Evolutionary conservation across 2,888 invertebrate species (phyloP), one percentile per base, ranked within the genome.

Genomic region (Heterodera filipjevi): DNA sequence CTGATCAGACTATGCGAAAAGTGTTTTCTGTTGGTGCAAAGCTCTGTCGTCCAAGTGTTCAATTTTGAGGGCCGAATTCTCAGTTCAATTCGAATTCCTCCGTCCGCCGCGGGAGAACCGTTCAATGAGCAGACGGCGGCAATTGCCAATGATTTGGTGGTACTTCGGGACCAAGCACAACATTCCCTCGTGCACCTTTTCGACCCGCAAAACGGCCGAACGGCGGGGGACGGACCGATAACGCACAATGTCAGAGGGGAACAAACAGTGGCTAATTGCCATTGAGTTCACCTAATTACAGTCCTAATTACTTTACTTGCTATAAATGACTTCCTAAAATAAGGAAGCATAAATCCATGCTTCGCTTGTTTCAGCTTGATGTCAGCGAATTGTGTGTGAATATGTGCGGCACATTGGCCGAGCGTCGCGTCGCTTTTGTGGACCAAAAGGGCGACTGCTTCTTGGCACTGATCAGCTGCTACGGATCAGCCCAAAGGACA

Each of bases 1-100:
- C 92, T 95, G 88, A 93, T 95, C 79, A 90, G 94, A 72, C 92
- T 95, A 79, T 92, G 94, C 76, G 94, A 95, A 90, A 95, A 93
- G 95, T 95, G 95, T 88, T 93, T 99, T 88, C 92, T 96, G 85
- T 91, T 97, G 70, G 93, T 96, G 70, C 97, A 98, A 90, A 93
- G 94, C 83, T 92, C 93, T 32, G 93, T 93, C 1, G 92, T 96
- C 22, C 94, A 94, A 83, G 92, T 98, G 10, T 96, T 96, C 90
- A 95, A 94, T 80, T 99, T 96, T 88, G 95, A 96, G 89, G 98
- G 98, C 0, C 92, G 95, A 16, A 33, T 78, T 19, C 82, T 84
- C 59, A 76, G 77, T 33, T 68, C 70, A 16, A 76, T 84, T 30
- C 74, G 77, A 78, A 95, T 94, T 93, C 93, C 93, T 14, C 85